Evolutionary conservation across 2,797 vertebrate species (phyloP), one percentile per base, ranked within the genome.

Genomic region (Phalanger gymnotis): DNA sequence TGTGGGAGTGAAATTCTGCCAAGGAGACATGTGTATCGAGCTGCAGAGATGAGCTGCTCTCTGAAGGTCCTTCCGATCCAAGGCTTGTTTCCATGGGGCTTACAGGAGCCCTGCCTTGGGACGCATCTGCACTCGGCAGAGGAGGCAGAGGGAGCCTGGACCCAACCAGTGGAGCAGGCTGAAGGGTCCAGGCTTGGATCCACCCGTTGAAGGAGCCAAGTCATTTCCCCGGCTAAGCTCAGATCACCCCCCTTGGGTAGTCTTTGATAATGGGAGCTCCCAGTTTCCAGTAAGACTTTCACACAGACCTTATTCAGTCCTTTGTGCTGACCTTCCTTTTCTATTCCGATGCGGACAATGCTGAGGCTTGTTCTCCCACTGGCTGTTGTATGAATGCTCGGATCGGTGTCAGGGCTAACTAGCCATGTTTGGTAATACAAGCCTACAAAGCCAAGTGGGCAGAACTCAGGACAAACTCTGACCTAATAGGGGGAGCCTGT

Each of bases 291-390:
- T 7, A 81, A 89, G 28, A 55, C 40, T 30, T 25, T 47, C 90
- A 55, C 95, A 92, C 55, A 94, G 96, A 53, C 94, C 61, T 94
- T 16, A 95, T 81, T 96, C 96, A 97, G 13, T 40, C 53, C 96
- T 94, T 56, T 87, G 6, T 54, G 95, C 6, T 16, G 91, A 13
- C 91, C 13, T 61, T 61, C 34, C 0, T 57, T 96, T 94, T 47
- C 53, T 90, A 25, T 97, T 97, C 94, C 90, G 28, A 2, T 1
- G 12, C 81, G 25, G 95, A 98, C 91, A 81, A 95, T 96, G 96
- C 93, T 14, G 93, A 73, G 93, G 90, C 53, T 90, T 90, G 95
- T 92, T 95, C 96, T 90, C 94, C 56, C 3, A 22, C 66, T 91
- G 91, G 94, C 92, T 47, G 27, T 73, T 27, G 16, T 55, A 61